phyloP scores from a whole-genome alignment of 2,888 invertebrate species.

The Drosophila colorata region DNA sequence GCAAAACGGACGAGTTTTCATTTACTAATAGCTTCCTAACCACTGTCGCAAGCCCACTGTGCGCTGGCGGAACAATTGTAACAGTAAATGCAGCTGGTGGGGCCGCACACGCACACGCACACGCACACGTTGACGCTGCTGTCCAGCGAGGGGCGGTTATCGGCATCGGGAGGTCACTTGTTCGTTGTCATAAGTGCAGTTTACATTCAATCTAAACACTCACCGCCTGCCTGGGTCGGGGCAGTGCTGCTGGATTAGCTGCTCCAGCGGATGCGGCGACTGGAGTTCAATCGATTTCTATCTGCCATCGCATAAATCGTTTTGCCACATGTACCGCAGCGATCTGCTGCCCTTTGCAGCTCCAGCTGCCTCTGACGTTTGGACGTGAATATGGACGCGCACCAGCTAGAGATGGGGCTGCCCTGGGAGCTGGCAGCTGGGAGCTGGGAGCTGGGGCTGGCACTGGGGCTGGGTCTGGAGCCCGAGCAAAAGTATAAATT shows the following conservation, averaged over 20 bases:
- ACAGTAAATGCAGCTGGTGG: neutral
- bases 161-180: constrained; percentile 49
- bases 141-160: neutral
- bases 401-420: constrained; percentile 1
- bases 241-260: constrained; percentile 6
- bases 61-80: constrained; percentile 12
- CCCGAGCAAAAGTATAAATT: constrained; percentile 65
- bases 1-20: too few species aligned
- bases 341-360: constrained; percentile 28
- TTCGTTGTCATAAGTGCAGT: constrained; percentile 77
- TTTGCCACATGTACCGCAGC: constrained; percentile 50
- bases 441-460: constrained; percentile 5
- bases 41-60: constrained; percentile 6
- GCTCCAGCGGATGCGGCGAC: constrained; percentile 32
- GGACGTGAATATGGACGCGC: constrained; percentile 2
- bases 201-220: constrained; percentile 74
- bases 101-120: constrained; percentile 17
- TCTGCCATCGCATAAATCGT: constrained; percentile 82
- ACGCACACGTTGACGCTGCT: constrained; percentile 6
- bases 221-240: constrained; percentile 29
- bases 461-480: too few species aligned
- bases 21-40: too few species aligned
- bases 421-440: constrained; percentile 11
- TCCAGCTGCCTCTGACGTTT: constrained; percentile 16
- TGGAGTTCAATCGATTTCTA: constrained; percentile 82